A percentile compares a stretch with the other conserved stretches of the same genome.
Evolutionary conservation across 2,113 vertebrate species (phyloP).

Genomic region (Orcinus orca): DNA sequence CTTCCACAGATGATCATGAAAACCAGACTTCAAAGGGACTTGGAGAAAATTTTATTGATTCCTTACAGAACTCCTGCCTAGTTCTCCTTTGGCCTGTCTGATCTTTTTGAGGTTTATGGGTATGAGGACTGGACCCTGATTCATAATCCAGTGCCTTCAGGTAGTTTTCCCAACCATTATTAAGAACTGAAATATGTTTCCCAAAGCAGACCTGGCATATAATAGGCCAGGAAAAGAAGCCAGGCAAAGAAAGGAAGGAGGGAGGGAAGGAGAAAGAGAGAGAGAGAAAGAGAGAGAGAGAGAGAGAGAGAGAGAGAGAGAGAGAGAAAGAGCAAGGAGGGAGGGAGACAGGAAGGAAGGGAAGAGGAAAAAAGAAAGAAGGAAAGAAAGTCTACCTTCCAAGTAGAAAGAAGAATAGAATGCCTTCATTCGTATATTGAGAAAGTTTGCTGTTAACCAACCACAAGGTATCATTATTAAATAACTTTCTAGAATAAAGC

Average conservation of each 20-base stretch:
- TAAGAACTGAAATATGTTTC: not conserved
- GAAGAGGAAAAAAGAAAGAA: not conserved
- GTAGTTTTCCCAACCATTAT: not conserved
- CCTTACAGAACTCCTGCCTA: not conserved
- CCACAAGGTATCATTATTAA: not conserved
- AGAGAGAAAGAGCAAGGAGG: fast-evolving
- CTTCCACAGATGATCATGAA: not conserved
- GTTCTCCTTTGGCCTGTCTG: not conserved
- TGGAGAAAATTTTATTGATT: not conserved
- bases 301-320: too few species aligned
- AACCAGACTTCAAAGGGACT: not conserved
- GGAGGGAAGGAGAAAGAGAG: fast-evolving
- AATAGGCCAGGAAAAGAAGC: not conserved
- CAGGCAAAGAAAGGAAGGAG: too few species aligned
- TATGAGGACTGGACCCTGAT: not conserved
- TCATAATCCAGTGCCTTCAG: not conserved
- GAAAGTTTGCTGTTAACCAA: conserved; percentile 11
- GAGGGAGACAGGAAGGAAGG: too few species aligned
- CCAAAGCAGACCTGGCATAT: not conserved
- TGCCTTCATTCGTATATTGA: not conserved
- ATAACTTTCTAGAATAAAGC: not conserved
- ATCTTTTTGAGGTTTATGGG: not conserved
- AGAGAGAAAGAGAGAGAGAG: fast-evolving
- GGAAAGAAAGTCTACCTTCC: not conserved
- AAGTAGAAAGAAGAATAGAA: not conserved